A percentile compares a stretch with the other conserved stretches of the same genome.
These are phyloP conservation scores for Pica pica DNA, from an alignment of 2,113 vertebrate genomes.

Conservation along the genomic window DNA sequence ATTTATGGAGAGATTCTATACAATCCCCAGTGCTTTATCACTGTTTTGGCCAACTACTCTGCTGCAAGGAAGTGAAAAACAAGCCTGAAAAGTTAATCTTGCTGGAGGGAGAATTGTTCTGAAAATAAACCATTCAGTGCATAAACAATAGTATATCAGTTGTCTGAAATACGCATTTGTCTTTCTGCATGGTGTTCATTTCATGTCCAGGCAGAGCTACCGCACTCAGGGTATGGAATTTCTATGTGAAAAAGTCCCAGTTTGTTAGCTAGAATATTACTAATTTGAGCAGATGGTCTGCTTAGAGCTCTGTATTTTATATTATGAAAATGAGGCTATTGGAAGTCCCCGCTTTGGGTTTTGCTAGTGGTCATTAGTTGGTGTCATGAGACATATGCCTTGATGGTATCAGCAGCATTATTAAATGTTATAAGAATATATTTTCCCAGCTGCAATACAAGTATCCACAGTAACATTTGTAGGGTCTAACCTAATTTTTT, in stretches of 20 bases:
- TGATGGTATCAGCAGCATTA: neutral
- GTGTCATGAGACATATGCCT: neutral
- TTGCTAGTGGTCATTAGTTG: neutral
- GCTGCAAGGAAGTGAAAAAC: neutral
- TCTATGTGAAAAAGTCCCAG: neutral
- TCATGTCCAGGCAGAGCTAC: neutral
- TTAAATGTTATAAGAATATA: neutral
- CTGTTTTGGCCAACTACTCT: neutral
- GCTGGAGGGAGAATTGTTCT: neutral
- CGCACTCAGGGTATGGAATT: neutral
- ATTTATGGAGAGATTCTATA: neutral
- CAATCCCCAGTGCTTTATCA: neutral
- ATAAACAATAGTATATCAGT: neutral
- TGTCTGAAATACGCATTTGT: neutral
- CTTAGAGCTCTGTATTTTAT: neutral
- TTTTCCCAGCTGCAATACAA: neutral
- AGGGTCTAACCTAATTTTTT: neutral
- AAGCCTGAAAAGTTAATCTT: constrained; percentile 21
- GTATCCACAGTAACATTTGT: neutral
- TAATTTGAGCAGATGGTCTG: neutral
- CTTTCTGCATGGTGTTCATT: neutral
- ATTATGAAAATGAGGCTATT: neutral
- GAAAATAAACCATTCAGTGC: constrained; percentile 25
- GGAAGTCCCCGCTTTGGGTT: neutral
- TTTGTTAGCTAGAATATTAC: neutral